phyloP scores from a whole-genome alignment of 2,797 vertebrate genomes.

The Micrastur ruficollis region DNA sequence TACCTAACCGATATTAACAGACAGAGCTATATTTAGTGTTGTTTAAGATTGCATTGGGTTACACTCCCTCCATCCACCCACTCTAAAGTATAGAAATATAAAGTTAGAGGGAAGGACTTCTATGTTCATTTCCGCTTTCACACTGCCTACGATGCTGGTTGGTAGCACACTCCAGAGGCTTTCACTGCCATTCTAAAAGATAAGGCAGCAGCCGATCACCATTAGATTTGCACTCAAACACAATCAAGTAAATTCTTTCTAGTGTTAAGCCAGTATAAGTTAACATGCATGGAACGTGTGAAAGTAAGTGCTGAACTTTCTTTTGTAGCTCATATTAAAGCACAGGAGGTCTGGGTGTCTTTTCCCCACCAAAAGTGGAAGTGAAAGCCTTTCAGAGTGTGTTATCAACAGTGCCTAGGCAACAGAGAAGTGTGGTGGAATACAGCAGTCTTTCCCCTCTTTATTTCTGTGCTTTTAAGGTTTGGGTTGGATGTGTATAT shows the following conservation, averaged over 20 bases:
- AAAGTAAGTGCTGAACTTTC: neutral
- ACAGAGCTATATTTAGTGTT: conserved; percentile 65
- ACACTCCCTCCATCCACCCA: conserved; percentile 29
- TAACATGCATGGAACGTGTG: neutral
- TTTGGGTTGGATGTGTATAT: conserved; percentile 63
- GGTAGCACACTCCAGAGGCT: conserved; percentile 51
- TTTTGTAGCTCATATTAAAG: neutral
- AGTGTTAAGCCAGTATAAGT: neutral
- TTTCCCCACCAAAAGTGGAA: neutral
- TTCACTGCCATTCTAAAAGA: conserved; percentile 21
- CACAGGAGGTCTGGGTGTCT: neutral
- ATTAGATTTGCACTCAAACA: neutral
- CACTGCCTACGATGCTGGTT: neutral
- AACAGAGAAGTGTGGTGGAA: neutral
- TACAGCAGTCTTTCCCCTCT: conserved; percentile 50
- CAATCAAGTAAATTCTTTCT: neutral
- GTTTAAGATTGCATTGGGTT: conserved; percentile 60
- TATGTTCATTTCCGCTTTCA: conserved; percentile 45
- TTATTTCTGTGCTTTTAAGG: conserved; percentile 47
- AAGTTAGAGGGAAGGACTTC: conserved; percentile 50
- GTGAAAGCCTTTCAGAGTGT: conserved; percentile 59
- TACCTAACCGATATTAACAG: neutral
- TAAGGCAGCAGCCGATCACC: neutral
- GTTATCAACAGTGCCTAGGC: conserved; percentile 6
- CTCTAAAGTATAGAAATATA: conserved; percentile 37